Conservation (phyloP, 1,140 invertebrate species). For the Aporrectodea caliginosa region DNA sequence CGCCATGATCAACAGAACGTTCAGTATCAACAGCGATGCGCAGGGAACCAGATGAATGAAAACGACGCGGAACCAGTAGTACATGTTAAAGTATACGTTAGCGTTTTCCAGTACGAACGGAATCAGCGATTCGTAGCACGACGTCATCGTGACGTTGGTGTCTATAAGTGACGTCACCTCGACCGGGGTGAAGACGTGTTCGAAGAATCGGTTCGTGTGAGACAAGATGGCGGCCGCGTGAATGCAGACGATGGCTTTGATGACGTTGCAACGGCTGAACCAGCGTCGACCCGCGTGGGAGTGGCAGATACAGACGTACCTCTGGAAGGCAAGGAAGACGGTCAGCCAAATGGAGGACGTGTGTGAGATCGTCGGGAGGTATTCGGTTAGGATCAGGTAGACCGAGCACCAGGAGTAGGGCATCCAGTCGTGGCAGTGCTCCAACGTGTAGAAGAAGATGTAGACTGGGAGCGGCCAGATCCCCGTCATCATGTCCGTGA, state of each 20-base stretch:
- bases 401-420: conserved; percentile 53
- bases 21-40: conserved; percentile 79
- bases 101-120: conserved; percentile 54
- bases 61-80: no score
- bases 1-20: conserved; percentile 78
- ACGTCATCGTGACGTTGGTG: neutral
- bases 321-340: conserved; percentile 75
- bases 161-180: neutral
- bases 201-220: conserved; percentile 74
- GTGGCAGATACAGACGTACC: conserved; percentile 86
- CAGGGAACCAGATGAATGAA: conserved; percentile 87
- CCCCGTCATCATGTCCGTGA: conserved; percentile 77
- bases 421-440: neutral
- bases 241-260: conserved; percentile 71
- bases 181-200: conserved; percentile 51
- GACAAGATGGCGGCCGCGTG: conserved; percentile 71
- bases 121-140: neutral
- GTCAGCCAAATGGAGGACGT: conserved; percentile 85
- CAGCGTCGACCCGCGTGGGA: conserved; percentile 76
- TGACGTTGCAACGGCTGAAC: no score
- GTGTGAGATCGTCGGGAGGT: conserved; percentile 79
- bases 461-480: conserved; percentile 69
- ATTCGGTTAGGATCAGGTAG: conserved; percentile 59
- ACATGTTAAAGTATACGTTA: conserved; percentile 73
- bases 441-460: neutral